Base-by-base conservation (phyloP, 2,797 vertebrate species). In the Chelon labrosus region DNA sequence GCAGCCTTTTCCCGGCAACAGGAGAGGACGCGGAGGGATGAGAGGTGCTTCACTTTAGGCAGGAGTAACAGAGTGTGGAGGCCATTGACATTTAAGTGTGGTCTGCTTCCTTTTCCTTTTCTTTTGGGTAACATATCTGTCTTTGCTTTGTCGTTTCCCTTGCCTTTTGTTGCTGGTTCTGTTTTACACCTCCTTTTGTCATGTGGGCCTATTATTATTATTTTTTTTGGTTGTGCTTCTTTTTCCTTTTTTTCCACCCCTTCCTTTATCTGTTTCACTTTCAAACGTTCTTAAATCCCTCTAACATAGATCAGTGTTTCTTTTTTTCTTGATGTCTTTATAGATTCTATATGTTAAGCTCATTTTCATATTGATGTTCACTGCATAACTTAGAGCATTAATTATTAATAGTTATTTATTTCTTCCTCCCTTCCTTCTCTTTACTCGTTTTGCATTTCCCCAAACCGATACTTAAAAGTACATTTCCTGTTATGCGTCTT, bases 1-100 rank as follows among this genome's bases (percentile, higher is more conserved):
- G 62, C 68, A 57, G 83, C 56, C 65, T 58, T 49, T 63, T 46
- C 58, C 47, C 47, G 17, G 56, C 55, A 68, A 51, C 49, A 19
- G 54, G 54, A 61, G 53, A 64, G 25, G 75, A 82, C 65, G 19
- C 52, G 6, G 35, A 59, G 44, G 11, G 14, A 19, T 0, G 1
- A 65, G 53, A 41, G 27, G 56, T 0, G 46, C 55, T 31, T 60
- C 20, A 3, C 55, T 68, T 70, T 41, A 56, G 64, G 41, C 1
- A 20, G 64, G 41, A 44, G 14, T 39, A 61, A 46, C 70, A 49
- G 20, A 16, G 41, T 6, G 78, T 70, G 50, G 55, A 60, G 39
- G 67, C 13, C 49, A 10, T 0, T 72, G 69, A 80, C 80, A 64
- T 81, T 73, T 65, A 63, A 0, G 10, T 57, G 0, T 3, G 1